Base-by-base conservation (phyloP, 2,888 invertebrate species). In the Scaptomyza flava region DNA sequence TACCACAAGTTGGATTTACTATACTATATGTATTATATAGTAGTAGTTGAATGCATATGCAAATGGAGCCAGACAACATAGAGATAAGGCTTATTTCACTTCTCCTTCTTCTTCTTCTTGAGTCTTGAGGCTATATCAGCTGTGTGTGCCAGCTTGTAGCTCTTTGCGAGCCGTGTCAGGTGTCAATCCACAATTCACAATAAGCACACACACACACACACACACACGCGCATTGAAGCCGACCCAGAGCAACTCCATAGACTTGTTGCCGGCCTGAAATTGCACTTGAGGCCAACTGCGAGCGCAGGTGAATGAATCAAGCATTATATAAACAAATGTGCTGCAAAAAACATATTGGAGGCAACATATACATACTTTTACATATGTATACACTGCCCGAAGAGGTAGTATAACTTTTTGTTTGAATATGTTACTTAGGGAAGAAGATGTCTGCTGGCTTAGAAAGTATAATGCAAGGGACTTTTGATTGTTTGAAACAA, bases 271-370 rank as follows among this genome's bases (percentile, higher is more conserved):
- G 53, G 53, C 51, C 51, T 34, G 50, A 51, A 31, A 61, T 41
- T 78, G 70, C 72, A 79, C 72, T 77, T 82, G 79, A 79, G 66
- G 47, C 63, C 63, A 68, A 68, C 68, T 60, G 58, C n/a, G 62
- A 47, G 65, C 57, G 74, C 78, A 75, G 75, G 75, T 79, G 82
- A 81, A 81, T 78, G 85, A 84, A 81, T 79, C 79, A 81, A 77
- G 77, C 77, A 51, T 59, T 83, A 83, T 64, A 87, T 85, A 81
- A 84, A 72, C 81, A 81, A 83, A 87, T 76, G 76, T 70, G 70
- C 79, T 63, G 65, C 65, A 67, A 63, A 63, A 62, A 60, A 59
- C 52, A 62, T 9, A 41, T 41, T 60, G 47, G 50, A 57, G 74
- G 68, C 75, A 8, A 38, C 9, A 11, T 11, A 33, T 33, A 31